Percentiles rank a stretch among this genome's conserved stretches.
These are phyloP conservation scores for Amphibalanus amphitrite DNA, from an alignment of 1,140 invertebrate species.

Conservation along the genomic window DNA sequence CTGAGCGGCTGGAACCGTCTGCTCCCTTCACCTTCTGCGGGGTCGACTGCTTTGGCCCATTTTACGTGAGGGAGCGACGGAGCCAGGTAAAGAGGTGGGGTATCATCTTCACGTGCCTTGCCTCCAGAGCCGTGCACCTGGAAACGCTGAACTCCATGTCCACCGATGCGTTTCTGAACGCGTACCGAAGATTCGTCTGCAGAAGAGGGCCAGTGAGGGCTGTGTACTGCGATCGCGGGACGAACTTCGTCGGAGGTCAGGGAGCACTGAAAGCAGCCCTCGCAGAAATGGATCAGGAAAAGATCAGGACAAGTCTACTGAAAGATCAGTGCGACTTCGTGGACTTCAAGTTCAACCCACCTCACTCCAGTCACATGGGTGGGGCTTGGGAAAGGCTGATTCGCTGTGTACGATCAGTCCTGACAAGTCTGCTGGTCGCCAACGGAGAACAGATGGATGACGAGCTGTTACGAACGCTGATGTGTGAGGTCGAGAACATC, in stretches of 20 bases:
- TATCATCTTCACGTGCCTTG: conserved; percentile 3
- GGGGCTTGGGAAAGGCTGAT: not conserved
- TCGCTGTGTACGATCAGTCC: not conserved
- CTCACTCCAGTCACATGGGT: not conserved
- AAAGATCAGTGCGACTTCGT: not conserved
- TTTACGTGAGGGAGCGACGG: not conserved
- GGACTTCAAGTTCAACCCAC: not conserved
- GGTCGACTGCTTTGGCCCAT: conserved; percentile 8
- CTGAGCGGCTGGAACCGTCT: not conserved
- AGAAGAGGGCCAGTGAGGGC: not conserved
- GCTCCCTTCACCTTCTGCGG: conserved; percentile 5
- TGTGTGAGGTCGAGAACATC: no score
- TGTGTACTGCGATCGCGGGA: not conserved
- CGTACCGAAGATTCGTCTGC: not conserved
- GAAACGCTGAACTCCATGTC: not conserved
- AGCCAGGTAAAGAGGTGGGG: conserved; percentile 2
- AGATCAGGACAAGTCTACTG: not conserved
- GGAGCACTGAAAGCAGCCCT: not conserved
- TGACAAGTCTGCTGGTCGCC: no score
- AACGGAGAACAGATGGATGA: no score
- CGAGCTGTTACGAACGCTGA: no score
- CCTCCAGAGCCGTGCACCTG: not conserved
- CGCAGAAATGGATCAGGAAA: not conserved
- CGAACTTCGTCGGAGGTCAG: not conserved
- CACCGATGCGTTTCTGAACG: not conserved